These are phyloP conservation scores for Lepidonotus clava DNA, from an alignment of 2,888 invertebrate genomes.

Conservation along the genomic window DNA sequence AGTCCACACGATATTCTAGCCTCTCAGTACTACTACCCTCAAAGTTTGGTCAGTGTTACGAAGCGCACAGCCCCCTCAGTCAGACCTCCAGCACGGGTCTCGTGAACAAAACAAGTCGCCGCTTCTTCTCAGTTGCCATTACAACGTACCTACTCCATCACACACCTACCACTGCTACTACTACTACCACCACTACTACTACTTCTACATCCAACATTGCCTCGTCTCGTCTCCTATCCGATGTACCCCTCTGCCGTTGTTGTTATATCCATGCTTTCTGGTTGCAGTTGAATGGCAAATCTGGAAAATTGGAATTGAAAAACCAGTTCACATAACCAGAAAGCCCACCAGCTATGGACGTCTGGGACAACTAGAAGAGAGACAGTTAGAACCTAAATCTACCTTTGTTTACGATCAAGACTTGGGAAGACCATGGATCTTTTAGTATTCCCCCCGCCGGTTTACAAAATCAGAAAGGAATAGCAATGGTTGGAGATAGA, in stretches of 20 bases:
- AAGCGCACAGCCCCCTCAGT: no score
- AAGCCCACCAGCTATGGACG: background rate
- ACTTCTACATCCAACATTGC: background rate
- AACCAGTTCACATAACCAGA: background rate
- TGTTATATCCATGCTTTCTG: background rate
- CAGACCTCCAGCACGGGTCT: no score
- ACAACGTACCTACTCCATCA: background rate
- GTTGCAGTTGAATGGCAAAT: slow-evolving; percentile 28
- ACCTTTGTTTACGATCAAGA: background rate
- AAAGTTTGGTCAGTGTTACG: no score
- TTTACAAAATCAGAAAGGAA: no score
- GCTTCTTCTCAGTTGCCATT: background rate
- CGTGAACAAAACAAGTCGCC: no score
- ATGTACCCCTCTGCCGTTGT: background rate
- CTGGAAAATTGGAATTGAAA: slow-evolving; percentile 3
- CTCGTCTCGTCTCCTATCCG: background rate
- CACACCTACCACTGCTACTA: slow-evolving; percentile 4
- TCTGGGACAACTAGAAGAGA: background rate
- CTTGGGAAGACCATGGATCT: background rate
- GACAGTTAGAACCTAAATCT: background rate
- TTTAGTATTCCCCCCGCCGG: no score
- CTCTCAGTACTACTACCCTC: no score
- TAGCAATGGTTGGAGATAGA: no score
- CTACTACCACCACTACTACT: background rate
- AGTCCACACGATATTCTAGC: no score